Conservation (phyloP, 2,888 invertebrate genomes). For the Mythimna albipuncta region DNA sequence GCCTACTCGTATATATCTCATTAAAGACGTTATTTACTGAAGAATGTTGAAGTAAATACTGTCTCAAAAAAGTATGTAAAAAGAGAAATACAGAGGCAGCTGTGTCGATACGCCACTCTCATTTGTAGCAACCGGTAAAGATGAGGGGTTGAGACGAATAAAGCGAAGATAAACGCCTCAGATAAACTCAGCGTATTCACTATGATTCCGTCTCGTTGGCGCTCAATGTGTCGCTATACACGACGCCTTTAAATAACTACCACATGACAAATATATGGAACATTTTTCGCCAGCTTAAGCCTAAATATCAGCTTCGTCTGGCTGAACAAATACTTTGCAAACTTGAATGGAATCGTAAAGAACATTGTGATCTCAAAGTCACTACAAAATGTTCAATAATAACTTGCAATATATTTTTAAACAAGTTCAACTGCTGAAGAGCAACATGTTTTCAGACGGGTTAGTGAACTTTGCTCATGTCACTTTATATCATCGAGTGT, state of each 20-base stretch:
- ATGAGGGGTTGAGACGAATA: conserved; percentile 66
- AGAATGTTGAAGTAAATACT: conserved; percentile 6
- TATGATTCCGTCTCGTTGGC: conserved; percentile 65
- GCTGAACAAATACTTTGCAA: conserved; percentile 24
- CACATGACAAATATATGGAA: conserved; percentile 46
- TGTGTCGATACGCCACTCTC: conserved; percentile 58
- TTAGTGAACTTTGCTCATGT: conserved; percentile 50
- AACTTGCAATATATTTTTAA: conserved; percentile 28
- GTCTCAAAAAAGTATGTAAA: conserved; percentile 29
- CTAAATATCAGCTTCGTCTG: conserved; percentile 16
- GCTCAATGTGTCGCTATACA: conserved; percentile 60
- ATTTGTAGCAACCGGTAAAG: conserved; percentile 67
- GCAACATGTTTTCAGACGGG: conserved; percentile 30
- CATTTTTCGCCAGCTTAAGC: conserved; percentile 37
- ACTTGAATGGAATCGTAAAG: conserved; percentile 44
- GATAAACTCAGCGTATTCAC: conserved; percentile 66
- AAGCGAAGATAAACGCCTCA: conserved; percentile 66
- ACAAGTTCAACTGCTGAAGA: conserved; percentile 37
- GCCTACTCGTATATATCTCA: neutral
- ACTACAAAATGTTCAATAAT: conserved; percentile 40
- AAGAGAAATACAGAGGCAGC: conserved; percentile 37
- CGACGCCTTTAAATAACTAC: conserved; percentile 56
- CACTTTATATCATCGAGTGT: conserved; percentile 18
- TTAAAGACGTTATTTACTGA: conserved; percentile 21
- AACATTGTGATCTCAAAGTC: conserved; percentile 35